phyloP scores from a whole-genome alignment of 2,888 invertebrate species.

The Eupeodes luniger region DNA sequence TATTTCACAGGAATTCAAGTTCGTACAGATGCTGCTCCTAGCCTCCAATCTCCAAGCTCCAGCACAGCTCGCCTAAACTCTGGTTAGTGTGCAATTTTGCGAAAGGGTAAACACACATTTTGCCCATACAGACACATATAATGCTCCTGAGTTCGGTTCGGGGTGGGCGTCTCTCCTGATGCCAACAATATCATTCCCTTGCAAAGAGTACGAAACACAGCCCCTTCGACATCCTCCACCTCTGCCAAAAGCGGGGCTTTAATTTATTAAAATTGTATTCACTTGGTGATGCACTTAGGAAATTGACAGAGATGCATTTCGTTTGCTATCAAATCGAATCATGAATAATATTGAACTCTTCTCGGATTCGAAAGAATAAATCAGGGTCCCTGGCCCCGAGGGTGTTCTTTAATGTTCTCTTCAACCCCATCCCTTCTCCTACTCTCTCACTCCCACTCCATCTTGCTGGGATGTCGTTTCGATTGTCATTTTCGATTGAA shows the following conservation, averaged over 20 bases:
- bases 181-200: constrained; percentile 12
- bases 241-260: constrained; percentile 47
- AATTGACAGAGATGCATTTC: constrained; percentile 75
- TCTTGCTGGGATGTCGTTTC: constrained; percentile 19
- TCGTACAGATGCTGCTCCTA: constrained; percentile 12
- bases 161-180: neutral
- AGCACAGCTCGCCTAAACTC: neutral
- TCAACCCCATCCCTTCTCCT: neutral
- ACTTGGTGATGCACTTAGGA: constrained; percentile 75
- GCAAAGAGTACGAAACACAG: no score
- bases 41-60: neutral
- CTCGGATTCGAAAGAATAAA: constrained; percentile 66
- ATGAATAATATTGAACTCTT: constrained; percentile 68
- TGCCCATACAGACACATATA: neutral
- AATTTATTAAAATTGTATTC: constrained; percentile 75
- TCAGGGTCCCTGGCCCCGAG: constrained; percentile 40
- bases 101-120: constrained; percentile 34
- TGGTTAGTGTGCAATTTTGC: constrained; percentile 55
- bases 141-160: neutral
- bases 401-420: neutral
- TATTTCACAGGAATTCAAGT: constrained; percentile 14
- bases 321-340: constrained; percentile 75
- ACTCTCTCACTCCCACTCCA: neutral
- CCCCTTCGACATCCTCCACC: neutral
- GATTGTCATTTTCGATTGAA: constrained; percentile 68